A percentile compares a stretch with the other conserved stretches of the same genome.
Conservation (phyloP, 2,113 vertebrate species). For the Struthidea cinerea region DNA sequence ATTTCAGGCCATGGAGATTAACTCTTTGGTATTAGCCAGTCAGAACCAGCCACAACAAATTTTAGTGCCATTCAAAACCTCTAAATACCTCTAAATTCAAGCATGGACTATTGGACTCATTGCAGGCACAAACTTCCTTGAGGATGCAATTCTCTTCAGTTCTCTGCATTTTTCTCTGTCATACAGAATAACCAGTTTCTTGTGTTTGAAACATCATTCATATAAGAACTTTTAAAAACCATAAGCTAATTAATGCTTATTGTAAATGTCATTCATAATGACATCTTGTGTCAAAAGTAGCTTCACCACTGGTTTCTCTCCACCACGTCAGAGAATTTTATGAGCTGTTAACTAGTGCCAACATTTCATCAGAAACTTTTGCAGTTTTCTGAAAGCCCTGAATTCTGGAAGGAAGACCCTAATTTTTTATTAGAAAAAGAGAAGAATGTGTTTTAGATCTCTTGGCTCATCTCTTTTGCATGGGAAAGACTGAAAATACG, state of each 20-base stretch:
- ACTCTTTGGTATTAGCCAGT: neutral
- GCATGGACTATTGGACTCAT: too few species aligned
- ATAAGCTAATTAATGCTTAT: neutral
- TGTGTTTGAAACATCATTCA: neutral
- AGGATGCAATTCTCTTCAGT: neutral
- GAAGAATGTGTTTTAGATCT: neutral
- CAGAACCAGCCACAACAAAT: too few species aligned
- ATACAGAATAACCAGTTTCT: neutral
- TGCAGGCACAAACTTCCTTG: neutral
- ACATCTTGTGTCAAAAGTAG: neutral
- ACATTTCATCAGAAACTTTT: neutral
- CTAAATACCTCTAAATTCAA: too few species aligned
- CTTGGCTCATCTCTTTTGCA: neutral
- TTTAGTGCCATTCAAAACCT: too few species aligned
- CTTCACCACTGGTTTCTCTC: neutral
- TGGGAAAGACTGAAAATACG: neutral
- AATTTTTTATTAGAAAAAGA: neutral
- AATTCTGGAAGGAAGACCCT: neutral
- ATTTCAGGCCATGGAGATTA: neutral
- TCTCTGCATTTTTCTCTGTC: neutral
- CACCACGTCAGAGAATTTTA: rapidly evolving
- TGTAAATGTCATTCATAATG: neutral
- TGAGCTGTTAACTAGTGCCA: neutral
- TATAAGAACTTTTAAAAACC: neutral
- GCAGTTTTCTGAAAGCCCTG: neutral